Percentiles rank a stretch among this genome's conserved stretches.
Evolutionary conservation across 2,113 vertebrate species (phyloP).

Genomic region (Montifringilla adamsi): DNA sequence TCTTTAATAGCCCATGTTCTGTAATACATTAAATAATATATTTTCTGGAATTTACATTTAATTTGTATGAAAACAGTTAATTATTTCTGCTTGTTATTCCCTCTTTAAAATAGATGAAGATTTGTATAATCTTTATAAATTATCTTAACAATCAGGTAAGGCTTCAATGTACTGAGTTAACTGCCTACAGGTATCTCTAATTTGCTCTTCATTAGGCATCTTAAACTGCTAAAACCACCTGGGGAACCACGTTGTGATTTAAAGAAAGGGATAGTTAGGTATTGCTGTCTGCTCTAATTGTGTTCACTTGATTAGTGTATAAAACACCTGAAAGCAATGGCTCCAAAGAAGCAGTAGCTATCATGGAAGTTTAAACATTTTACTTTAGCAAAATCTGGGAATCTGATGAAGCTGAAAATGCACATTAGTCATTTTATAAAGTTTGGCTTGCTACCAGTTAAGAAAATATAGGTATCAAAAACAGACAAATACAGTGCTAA

Average conservation of each 20-base stretch:
- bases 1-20: background rate
- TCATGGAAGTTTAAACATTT: background rate
- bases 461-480: conserved; percentile 69
- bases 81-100: background rate
- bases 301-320: background rate
- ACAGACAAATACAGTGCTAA: conserved; percentile 43
- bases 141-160: background rate
- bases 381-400: background rate
- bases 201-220: background rate
- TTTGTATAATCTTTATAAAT: background rate
- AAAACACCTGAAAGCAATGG: background rate
- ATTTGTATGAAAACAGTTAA: background rate
- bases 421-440: conserved; percentile 28
- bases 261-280: background rate
- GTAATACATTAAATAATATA: background rate
- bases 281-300: background rate
- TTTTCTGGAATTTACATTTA: background rate
- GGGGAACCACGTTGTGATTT: background rate
- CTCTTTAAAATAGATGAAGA: conserved; percentile 31
- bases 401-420: conserved; percentile 27
- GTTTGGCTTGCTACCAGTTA: conserved; percentile 37
- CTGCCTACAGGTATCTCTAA: background rate
- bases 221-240: background rate
- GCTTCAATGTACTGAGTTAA: conserved; percentile 3
- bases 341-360: conserved; percentile 1